Evolutionary conservation across 1,140 invertebrate genomes (phyloP), one percentile per base, ranked within the genome.

Genomic region (Hydropsyche tenuis): DNA sequence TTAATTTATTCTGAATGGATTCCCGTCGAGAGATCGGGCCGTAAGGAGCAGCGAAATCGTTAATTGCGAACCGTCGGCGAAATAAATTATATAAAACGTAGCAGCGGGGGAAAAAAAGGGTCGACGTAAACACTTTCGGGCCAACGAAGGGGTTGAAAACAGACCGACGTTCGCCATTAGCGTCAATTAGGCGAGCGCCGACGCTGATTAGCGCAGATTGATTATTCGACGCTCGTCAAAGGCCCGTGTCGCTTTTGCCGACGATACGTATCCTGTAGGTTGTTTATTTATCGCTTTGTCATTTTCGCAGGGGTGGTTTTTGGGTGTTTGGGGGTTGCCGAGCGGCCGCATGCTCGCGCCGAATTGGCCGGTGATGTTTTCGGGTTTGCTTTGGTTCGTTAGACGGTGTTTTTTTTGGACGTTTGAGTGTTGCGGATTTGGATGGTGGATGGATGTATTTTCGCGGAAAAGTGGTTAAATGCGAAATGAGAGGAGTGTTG

Each of bases 1-100:
- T 70, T 70, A 70, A 70, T 70, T 60, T 60, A 70, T 70, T 70
- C 51, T 22, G 68, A 70, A 70, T 42, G 68, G 68, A 27, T 37
- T 69, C 25, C 45, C 65, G 65, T 12, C 30, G 30, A 45, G 42
- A 48, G 45, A 68, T 68, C 65, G 45, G 37, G 20, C 37, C 20
- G 65, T 62, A n/a, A n/a, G n/a, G n/a, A n/a, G n/a, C 45, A 22
- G 23, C 68, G 46, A 70, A 70, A 70, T 60, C 68, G 68, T 70
- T 70, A 70, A 70, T 70, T 70, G 68, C 48, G 18, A 70, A 60
- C 18, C 20, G 45, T 48, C 11, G 16, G 45, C 45, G 45, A 48
- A 48, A 48, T 20, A 65, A 65, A 65, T 43, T 20, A 62, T 20
- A 22, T 68, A 45, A 65, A 68, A 48, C 27, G 12, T 27, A 22